Base-by-base conservation (phyloP, 2,888 invertebrate genomes). In the Drosophila multiciliata region DNA sequence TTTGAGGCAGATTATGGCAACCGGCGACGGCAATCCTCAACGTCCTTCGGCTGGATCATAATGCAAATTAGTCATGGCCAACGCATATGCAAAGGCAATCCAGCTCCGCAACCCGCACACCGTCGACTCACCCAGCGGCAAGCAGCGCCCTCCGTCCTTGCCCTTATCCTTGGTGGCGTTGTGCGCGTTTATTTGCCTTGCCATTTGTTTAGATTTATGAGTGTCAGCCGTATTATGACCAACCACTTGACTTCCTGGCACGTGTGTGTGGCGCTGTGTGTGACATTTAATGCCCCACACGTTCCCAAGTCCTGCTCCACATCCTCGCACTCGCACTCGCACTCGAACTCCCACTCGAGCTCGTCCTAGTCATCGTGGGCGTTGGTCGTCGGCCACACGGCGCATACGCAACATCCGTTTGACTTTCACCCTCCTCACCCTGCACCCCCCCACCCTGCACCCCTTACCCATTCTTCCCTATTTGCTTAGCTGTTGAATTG, bases 211-310 rank as follows among this genome's bases (percentile, higher is more conserved):
- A 82, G 86, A 87, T 87, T 87, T 87, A 87, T 87, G 84, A 86
- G 87, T 83, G 88, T 87, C 86, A 86, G 82, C 77, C 84, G 88
- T 83, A 86, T 84, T 86, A 82, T 83, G 86, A 80, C 86, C 80
- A 89, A 89, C 87, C 89, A 89, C 87, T 89, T 89, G 90, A 90
- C 90, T 89, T 89, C 90, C 89, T 89, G 89, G 64, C 89, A 90
- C 89, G 89, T 87, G 89, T 87, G 89, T 90, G 75, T 78, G 84
- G 52, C 60, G 48, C 61, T 72, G 68, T 65, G 64, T 55, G 72
- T 70, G 78, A 87, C 85, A 85, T 82, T 83, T 83, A 72, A 80
- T 87, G 81, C 80, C 81, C 84, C 78, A 78, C 87, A 82, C 87
- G 87, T 79, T 67, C 73, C 20, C 52, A 29, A 15, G 45, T 20